These are phyloP conservation scores for Hypomecis punctinalis DNA, from an alignment of 2,888 invertebrate species.

Conservation along the genomic window DNA sequence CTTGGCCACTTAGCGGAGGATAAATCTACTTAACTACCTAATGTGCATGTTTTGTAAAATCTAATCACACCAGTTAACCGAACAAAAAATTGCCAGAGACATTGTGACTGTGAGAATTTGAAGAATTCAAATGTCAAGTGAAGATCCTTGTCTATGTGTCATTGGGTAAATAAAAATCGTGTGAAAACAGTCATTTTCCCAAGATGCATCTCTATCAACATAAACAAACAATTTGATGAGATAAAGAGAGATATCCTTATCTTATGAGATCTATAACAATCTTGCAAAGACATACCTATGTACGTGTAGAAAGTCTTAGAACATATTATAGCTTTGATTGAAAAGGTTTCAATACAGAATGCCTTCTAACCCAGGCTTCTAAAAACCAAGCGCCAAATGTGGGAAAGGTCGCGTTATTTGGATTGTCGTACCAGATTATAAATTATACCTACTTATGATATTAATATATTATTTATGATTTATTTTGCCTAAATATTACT, in stretches of 20 bases:
- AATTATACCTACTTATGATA: constrained; percentile 32
- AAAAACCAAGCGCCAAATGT: constrained; percentile 14
- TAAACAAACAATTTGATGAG: constrained; percentile 29
- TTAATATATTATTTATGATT: too few species aligned
- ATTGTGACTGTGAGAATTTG: constrained; percentile 18
- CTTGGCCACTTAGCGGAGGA: constrained; percentile 8
- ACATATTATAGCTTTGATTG: constrained; percentile 6
- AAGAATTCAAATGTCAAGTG: constrained; percentile 9
- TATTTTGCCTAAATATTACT: too few species aligned
- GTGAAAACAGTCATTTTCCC: constrained; percentile 29
- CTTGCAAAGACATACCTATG: constrained; percentile 11
- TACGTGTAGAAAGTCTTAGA: not conserved
- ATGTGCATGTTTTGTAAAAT: constrained; percentile 22
- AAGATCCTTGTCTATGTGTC: constrained; percentile 18
- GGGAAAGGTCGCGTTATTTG: constrained; percentile 37
- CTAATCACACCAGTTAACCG: constrained; percentile 35
- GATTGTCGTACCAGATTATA: constrained; percentile 33
- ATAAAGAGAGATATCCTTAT: constrained; percentile 27
- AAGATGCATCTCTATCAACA: constrained; percentile 32
- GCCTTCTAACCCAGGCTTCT: not conserved
- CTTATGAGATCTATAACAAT: constrained; percentile 27
- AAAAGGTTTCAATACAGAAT: not conserved
- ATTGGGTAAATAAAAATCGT: constrained; percentile 25
- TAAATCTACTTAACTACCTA: constrained; percentile 14
- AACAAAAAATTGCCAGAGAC: constrained; percentile 22